Conservation (phyloP, 2,888 invertebrate species). For the Sarcophaga caerulescens region DNA sequence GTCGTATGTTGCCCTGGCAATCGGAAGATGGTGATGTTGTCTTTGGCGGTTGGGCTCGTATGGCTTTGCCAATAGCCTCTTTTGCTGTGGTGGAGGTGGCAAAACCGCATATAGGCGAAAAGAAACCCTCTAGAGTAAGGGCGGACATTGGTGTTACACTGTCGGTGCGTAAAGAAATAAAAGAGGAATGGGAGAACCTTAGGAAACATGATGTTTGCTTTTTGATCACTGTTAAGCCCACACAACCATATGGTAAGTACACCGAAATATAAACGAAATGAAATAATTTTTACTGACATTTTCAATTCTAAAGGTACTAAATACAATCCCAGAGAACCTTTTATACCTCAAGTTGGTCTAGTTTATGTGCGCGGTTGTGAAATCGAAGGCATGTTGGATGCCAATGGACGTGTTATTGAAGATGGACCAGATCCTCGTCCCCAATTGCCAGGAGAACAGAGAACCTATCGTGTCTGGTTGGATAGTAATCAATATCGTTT, state of each 20-base stretch:
- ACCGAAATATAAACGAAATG: background rate
- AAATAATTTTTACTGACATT: background rate
- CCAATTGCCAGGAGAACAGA: conserved; percentile 91
- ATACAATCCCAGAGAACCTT: conserved; percentile 91
- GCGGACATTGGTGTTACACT: conserved; percentile 97
- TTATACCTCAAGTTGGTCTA: conserved; percentile 95
- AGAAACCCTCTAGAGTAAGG: conserved; percentile 95
- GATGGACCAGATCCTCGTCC: conserved; percentile 96
- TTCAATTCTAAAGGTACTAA: conserved; percentile 84
- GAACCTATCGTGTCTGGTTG: conserved; percentile 96
- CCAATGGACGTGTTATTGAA: conserved; percentile 96
- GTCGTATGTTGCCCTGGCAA: conserved; percentile 96
- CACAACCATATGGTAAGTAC: conserved; percentile 88
- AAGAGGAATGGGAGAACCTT: conserved; percentile 97
- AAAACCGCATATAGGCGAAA: conserved; percentile 95
- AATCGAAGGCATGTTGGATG: conserved; percentile 98
- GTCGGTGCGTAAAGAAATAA: conserved; percentile 94
- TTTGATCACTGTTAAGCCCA: conserved; percentile 94
- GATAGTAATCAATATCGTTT: conserved; percentile 98
- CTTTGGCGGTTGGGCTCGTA: conserved; percentile 99
- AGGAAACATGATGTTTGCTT: conserved; percentile 99
- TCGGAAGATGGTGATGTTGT: conserved; percentile 92
- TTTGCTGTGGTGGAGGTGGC: conserved; percentile 98
- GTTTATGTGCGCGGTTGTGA: conserved; percentile 97
- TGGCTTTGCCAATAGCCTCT: conserved; percentile 96